Conservation (phyloP, 2,113 vertebrate species). For the Notothenia coriiceps region DNA sequence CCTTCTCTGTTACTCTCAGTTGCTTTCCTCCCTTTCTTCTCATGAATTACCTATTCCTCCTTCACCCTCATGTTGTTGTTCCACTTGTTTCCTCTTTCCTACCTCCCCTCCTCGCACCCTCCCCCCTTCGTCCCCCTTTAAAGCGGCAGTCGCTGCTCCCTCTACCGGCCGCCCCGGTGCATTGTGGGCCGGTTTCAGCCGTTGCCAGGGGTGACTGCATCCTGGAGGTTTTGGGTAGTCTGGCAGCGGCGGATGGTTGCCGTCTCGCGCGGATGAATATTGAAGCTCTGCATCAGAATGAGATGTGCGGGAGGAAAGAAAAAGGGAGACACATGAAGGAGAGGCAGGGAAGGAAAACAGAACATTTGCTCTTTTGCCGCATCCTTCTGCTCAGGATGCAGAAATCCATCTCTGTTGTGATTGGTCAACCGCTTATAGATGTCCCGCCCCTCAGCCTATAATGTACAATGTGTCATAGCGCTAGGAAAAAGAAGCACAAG, state of each 20-base stretch:
- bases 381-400: slow-evolving; percentile 14
- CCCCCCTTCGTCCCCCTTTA: slow-evolving; percentile 11
- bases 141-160: slow-evolving; percentile 42
- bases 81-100: neutral
- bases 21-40: neutral
- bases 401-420: too few species aligned
- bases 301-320: neutral
- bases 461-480: too few species aligned
- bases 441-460: too few species aligned
- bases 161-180: slow-evolving; percentile 46
- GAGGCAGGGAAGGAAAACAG: slow-evolving; percentile 6
- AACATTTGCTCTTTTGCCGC: slow-evolving; percentile 16
- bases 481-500: too few species aligned
- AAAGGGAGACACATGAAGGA: slow-evolving; percentile 5
- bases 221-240: slow-evolving; percentile 35
- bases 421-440: too few species aligned
- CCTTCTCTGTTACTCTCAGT: too few species aligned
- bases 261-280: slow-evolving; percentile 30
- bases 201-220: slow-evolving; percentile 69
- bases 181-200: slow-evolving; percentile 35
- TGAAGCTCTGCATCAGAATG: slow-evolving; percentile 10
- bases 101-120: neutral
- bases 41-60: neutral
- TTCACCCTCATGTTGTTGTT: neutral
- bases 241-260: slow-evolving; percentile 28